Evolutionary conservation across 2,797 vertebrate species (phyloP).

Genomic region (Threskiornis aethiopicus): DNA sequence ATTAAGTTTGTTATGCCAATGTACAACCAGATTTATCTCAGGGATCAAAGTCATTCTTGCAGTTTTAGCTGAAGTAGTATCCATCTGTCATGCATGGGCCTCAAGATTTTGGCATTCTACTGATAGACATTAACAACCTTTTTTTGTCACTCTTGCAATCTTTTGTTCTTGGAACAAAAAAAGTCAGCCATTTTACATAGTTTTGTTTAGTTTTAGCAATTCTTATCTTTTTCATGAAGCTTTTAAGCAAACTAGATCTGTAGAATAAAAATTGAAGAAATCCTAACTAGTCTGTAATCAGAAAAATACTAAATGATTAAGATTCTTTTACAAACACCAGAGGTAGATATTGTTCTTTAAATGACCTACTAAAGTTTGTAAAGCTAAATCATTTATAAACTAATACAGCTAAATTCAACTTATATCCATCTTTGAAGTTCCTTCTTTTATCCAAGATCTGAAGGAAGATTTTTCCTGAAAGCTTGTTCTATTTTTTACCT

Average conservation of each 20-base stretch:
- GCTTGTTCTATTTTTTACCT: neutral
- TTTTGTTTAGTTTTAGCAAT: neutral
- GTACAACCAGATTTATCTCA: neutral
- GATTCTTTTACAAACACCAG: neutral
- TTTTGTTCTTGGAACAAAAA: neutral
- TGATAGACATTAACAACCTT: neutral
- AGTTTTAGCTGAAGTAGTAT: neutral
- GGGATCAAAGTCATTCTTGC: neutral
- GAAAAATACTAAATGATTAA: neutral
- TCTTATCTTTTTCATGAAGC: neutral
- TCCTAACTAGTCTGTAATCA: neutral
- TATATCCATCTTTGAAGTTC: slow-evolving; percentile 25
- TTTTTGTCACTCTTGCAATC: neutral
- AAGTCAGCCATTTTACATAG: neutral
- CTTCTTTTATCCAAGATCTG: slow-evolving; percentile 32
- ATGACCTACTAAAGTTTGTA: slow-evolving; percentile 46
- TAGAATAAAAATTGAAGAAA: neutral
- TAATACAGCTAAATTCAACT: slow-evolving; percentile 17
- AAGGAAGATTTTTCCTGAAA: slow-evolving; percentile 16
- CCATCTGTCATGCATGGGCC: neutral
- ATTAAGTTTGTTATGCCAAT: neutral
- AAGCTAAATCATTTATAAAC: slow-evolving; percentile 28
- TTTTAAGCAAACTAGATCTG: neutral
- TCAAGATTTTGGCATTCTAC: neutral
- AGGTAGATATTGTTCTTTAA: neutral